Evolutionary conservation across 2,797 vertebrate species (phyloP).

Genomic region (Cygnus olor): DNA sequence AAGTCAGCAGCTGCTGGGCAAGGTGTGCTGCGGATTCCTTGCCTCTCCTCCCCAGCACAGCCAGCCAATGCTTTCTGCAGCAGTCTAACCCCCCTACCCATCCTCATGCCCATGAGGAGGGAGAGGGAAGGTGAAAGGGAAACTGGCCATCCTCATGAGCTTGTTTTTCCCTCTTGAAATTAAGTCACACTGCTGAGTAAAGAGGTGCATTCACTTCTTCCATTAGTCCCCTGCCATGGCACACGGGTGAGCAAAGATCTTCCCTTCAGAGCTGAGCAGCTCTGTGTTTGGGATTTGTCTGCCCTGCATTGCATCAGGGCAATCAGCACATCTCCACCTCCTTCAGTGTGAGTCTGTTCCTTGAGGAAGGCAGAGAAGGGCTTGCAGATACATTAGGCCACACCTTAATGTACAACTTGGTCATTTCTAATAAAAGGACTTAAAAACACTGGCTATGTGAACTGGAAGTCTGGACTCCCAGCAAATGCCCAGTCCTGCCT

Average conservation of each 20-base stretch:
- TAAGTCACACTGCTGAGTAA: neutral
- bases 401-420: rapidly evolving
- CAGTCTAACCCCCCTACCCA: neutral
- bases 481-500: too few relatives aligned
- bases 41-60: neutral
- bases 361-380: neutral
- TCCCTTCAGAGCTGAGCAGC: neutral
- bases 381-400: neutral
- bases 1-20: neutral
- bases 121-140: conserved; percentile 6
- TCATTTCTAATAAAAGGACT: neutral
- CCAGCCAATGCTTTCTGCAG: neutral
- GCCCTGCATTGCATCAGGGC: neutral
- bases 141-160: neutral
- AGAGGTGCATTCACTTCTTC: neutral
- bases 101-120: neutral
- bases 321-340: neutral
- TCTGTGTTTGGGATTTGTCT: neutral
- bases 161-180: conserved; percentile 10
- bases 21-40: neutral
- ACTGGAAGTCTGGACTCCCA: neutral
- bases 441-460: neutral
- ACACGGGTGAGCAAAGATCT: neutral
- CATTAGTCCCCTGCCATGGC: neutral
- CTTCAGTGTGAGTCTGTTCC: neutral